Conservation (phyloP, 64 coral and sea anemone genomes). For the Stylophora pistillata region DNA sequence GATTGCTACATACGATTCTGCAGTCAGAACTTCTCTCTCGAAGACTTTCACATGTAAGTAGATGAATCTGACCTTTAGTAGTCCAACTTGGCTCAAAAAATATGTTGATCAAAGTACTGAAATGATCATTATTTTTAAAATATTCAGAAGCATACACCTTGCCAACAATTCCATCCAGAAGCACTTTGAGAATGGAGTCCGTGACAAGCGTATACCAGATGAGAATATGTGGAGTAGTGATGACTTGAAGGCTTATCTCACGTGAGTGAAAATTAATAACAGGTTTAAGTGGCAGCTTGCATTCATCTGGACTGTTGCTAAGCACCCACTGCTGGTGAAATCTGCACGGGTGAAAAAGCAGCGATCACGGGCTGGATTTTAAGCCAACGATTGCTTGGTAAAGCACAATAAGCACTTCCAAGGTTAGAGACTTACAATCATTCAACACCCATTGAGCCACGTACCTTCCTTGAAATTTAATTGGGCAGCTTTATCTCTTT, state of each 20-base stretch:
- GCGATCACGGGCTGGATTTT: too few relatives aligned
- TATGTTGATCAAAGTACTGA: not conserved
- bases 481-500: too few relatives aligned
- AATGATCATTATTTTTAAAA: not conserved
- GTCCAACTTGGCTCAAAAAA: not conserved
- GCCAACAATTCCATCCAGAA: constrained; percentile 98
- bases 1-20: constrained; percentile 98
- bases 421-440: too few relatives aligned
- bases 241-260: constrained; percentile 84
- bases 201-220: constrained; percentile 86
- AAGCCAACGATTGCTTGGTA: too few relatives aligned
- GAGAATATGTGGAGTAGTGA: constrained; percentile 98
- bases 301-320: too few relatives aligned
- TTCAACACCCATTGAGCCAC: too few relatives aligned
- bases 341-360: too few relatives aligned
- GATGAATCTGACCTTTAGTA: not conserved
- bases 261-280: constrained; percentile 29
- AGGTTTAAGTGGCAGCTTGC: too few relatives aligned
- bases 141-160: constrained; percentile 86
- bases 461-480: too few relatives aligned
- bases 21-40: constrained; percentile 93
- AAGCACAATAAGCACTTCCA: too few relatives aligned
- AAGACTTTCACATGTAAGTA: constrained; percentile 95
- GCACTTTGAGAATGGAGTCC: constrained; percentile 84
- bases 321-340: too few relatives aligned